Percentiles rank a stretch among this genome's conserved stretches.
phyloP scores from a whole-genome alignment of 2,888 invertebrate genomes.

The Heliconius erato region DNA sequence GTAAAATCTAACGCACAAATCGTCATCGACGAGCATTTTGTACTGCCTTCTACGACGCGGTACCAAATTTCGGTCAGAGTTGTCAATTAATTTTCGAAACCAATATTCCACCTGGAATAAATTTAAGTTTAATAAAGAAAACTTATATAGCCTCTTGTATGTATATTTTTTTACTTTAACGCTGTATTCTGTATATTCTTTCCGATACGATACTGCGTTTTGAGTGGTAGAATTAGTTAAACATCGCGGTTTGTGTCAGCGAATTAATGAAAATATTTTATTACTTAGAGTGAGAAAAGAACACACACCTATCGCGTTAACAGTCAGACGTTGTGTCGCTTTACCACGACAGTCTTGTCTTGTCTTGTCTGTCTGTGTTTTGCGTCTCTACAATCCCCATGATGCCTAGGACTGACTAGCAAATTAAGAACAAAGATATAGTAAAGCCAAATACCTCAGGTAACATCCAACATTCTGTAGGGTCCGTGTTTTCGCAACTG shows the following conservation, averaged over 20 bases:
- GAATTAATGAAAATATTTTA: no score
- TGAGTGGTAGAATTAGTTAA: no score
- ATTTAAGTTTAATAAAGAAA: background rate
- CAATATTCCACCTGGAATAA: constrained; percentile 77
- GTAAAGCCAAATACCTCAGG: constrained; percentile 75
- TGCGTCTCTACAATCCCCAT: no score
- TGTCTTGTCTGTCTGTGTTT: no score
- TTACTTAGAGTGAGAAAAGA: no score
- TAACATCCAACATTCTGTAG: constrained; percentile 87
- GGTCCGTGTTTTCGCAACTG: constrained; percentile 76
- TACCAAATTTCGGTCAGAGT: constrained; percentile 69
- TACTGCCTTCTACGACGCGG: constrained; percentile 77
- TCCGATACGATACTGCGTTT: background rate
- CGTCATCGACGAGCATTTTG: constrained; percentile 73
- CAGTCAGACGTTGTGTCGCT: no score
- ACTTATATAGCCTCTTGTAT: no score
- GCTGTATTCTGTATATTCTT: background rate
- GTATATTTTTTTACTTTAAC: background rate
- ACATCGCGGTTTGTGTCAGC: no score
- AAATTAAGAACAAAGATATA: no score
- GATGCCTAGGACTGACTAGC: no score
- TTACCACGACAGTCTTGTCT: no score
- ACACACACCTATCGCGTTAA: no score
- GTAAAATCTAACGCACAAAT: constrained; percentile 74
- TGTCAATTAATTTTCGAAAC: constrained; percentile 80